phyloP scores from a whole-genome alignment of 2,888 invertebrate genomes.

The Tortricodes alternella region DNA sequence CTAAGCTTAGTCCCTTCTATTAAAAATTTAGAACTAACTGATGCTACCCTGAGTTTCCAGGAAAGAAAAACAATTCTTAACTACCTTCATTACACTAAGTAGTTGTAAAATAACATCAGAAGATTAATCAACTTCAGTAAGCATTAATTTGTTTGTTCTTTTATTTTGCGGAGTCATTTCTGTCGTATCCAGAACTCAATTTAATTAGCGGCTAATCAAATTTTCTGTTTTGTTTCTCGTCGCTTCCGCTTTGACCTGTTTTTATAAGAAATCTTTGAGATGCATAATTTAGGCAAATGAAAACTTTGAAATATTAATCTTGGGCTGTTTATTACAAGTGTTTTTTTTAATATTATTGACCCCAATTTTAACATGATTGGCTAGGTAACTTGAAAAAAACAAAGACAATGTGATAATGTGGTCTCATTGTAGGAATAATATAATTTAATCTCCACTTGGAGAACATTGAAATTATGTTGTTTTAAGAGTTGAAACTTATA shows the following conservation, averaged over 20 bases:
- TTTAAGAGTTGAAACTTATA: no score
- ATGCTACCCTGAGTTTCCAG: no score
- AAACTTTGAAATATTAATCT: conserved; percentile 5
- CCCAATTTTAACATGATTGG: neutral
- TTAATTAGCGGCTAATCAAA: conserved; percentile 26
- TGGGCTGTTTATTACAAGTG: neutral
- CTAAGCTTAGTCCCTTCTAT: no score
- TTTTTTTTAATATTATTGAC: neutral
- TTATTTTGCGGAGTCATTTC: conserved; percentile 26
- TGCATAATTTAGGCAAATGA: conserved; percentile 10
- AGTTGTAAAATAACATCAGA: conserved; percentile 15
- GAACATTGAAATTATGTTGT: no score
- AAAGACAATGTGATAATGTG: neutral
- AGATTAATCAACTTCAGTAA: conserved; percentile 29
- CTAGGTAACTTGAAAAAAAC: neutral
- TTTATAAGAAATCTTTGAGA: neutral
- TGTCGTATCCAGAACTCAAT: conserved; percentile 22
- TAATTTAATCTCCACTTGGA: no score
- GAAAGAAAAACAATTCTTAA: neutral
- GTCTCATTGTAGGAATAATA: neutral
- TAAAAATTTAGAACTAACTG: no score
- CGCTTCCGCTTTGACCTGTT: conserved; percentile 18
- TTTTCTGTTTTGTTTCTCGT: conserved; percentile 23
- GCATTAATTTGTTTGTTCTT: conserved; percentile 28
- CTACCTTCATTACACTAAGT: neutral